Evolutionary conservation across 2,888 invertebrate genomes (phyloP), one percentile per base, ranked within the genome.

Genomic region (Pachycephus smyrnensis): DNA sequence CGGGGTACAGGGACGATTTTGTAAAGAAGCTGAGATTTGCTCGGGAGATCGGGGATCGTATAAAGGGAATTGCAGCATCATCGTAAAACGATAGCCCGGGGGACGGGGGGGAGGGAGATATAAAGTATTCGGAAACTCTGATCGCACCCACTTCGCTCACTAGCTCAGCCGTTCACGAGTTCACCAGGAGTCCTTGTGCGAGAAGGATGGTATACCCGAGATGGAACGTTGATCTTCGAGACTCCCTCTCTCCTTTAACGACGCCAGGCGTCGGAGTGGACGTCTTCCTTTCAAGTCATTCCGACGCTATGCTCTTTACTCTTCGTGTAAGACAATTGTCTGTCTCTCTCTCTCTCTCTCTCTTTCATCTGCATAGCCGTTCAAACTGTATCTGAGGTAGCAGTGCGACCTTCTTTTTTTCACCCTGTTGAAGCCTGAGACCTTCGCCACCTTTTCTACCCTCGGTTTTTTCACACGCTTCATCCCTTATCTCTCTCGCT

Each of bases 21-120:
- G 80, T 83, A 84, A 90, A 90, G 88, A 89, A 89, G 87, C 89
- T 86, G 84, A 88, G 88, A 89, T 88, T 88, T 86, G 84, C 80
- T 81, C 82, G 81, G 80, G 79, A 80, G 81, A 80, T 81, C 79
- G 80, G 79, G 81, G 83, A 74, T 78, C 77, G 83, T 84, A 83
- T 89, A 88, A 91, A 90, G 89, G 88, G 88, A 90, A 90, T 90
- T 89, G 88, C 85, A 83, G 86, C 85, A 87, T 86, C 85, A 85
- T 87, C 86, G 86, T 89, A 89, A 89, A 89, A 85, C 86, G 81
- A 86, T 85, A 83, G 83, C 83, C 75, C 78, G 6, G 36, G 33
- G 40, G 68, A 75, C 75, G 76, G 75, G 71, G 73, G 71, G 69
- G 71, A 76, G 68, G 68, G 68, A 77, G 78, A 76, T 81, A 82